These are phyloP conservation scores for Cetoscarus ocellatus DNA, from an alignment of 2,797 vertebrate genomes.

Conservation along the genomic window DNA sequence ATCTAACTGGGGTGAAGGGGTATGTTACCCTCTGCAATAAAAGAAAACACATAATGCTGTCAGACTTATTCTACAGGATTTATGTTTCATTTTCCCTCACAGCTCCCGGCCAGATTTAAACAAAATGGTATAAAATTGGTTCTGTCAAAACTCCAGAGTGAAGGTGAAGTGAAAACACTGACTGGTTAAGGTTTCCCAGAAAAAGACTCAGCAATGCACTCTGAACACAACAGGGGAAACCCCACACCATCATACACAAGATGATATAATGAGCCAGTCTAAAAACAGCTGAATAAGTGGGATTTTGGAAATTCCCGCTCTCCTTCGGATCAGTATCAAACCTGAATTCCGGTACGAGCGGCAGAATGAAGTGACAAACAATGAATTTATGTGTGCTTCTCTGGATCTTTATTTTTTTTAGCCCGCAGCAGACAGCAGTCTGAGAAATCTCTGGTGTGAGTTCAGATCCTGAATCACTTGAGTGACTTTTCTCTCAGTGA, in stretches of 20 bases:
- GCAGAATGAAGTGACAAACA: not conserved
- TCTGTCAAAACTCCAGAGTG: not conserved
- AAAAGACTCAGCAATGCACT: not conserved
- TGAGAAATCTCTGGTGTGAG: constrained; percentile 10
- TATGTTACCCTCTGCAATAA: too few species aligned
- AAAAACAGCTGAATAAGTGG: not conserved
- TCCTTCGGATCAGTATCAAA: not conserved
- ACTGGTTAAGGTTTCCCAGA: not conserved
- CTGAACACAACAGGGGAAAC: not conserved
- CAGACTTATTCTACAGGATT: too few species aligned
- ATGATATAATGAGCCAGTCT: not conserved
- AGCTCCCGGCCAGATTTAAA: too few species aligned
- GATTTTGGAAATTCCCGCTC: constrained; percentile 9
- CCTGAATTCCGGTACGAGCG: not conserved
- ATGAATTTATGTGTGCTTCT: constrained; percentile 11
- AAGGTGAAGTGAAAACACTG: too few species aligned
- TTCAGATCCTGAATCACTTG: constrained; percentile 26
- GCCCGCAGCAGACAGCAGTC: constrained; percentile 11
- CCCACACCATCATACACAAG: not conserved
- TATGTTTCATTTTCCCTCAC: too few species aligned
- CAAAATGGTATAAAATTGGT: not conserved
- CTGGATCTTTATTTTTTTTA: not conserved
- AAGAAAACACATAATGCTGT: too few species aligned
- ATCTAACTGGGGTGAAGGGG: too few species aligned
- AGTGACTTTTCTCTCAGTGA: not conserved